phyloP scores from a whole-genome alignment of 2,113 vertebrate genomes.

The Ptilorrhoa leucosticta region DNA sequence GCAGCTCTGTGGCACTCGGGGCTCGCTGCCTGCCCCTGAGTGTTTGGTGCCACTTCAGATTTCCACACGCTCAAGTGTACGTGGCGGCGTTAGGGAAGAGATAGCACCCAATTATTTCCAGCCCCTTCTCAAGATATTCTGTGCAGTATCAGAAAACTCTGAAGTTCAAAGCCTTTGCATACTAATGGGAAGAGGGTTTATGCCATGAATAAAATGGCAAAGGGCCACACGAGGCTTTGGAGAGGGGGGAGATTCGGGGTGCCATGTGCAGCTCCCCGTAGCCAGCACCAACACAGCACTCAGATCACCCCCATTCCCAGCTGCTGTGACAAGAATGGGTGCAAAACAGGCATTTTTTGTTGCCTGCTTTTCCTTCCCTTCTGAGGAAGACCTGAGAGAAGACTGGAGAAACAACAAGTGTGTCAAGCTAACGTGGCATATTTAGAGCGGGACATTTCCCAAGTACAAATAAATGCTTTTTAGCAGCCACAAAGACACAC shows the following conservation, averaged over 20 bases:
- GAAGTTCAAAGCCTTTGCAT: background rate
- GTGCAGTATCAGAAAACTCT: background rate
- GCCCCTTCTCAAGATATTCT: background rate
- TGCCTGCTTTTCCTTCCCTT: background rate
- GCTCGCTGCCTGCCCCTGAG: slow-evolving; percentile 20
- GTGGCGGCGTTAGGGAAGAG: background rate
- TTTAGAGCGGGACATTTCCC: background rate
- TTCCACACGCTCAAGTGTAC: background rate
- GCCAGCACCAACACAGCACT: background rate
- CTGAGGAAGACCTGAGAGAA: background rate
- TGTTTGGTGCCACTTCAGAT: slow-evolving; percentile 10
- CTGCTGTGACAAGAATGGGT: background rate
- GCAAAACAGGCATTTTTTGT: background rate
- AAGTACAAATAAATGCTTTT: background rate
- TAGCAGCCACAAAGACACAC: background rate
- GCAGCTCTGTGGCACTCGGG: slow-evolving; percentile 28
- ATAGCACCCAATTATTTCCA: slow-evolving; percentile 11
- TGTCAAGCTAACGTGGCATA: background rate
- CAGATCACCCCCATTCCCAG: rapidly evolving
- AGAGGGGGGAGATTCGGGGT: background rate
- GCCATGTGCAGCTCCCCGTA: rapidly evolving
- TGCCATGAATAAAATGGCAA: background rate
- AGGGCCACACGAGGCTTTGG: rapidly evolving
- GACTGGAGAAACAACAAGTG: background rate
- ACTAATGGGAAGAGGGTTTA: background rate